Base-by-base conservation (phyloP, 1,140 invertebrate genomes). In the Patella vulgata region DNA sequence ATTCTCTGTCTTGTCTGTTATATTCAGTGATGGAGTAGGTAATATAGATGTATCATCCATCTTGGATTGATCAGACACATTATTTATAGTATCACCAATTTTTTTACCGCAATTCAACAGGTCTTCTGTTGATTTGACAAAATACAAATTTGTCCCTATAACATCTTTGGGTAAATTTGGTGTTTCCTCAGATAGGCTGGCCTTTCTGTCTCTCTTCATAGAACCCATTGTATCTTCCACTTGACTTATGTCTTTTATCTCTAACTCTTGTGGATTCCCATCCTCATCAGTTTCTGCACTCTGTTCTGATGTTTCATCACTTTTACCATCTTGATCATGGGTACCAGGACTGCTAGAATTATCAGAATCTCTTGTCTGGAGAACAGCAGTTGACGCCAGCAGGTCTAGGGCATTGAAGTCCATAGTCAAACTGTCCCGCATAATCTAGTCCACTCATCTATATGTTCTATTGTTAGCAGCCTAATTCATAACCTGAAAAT, bases 401-500 rank as follows among this genome's bases (percentile, higher is more conserved):
- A 81, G 68, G 55, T 79, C 77, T 44, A 81, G 66, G 44, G 79
- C 75, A 65, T 79, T 79, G 68, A 79, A 79, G 53, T 71, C 70
- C 75, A 74, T 74, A 28, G 36, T 53, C 47, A 28, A 56, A 48
- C 51, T 47, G 55, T 30, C 30, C 14, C 5, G 14, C 33, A 36
- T 14, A 36, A 36, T 36, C 33, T 36, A 36, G 5, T 8, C 6
- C 14, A 36, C 6, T 5, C 33, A 36, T 36, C 14, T 36, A 36
- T 36, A 36, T 36, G n/a, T n/a, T n/a, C n/a, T n/a, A n/a, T n/a
- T n/a, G n/a, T n/a, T n/a, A n/a, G n/a, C n/a, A n/a, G n/a, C n/a
- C n/a, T n/a, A n/a, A n/a, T n/a, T n/a, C n/a, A n/a, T n/a, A n/a
- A n/a, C n/a, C n/a, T n/a, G n/a, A n/a, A n/a, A n/a, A n/a, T n/a